Evolutionary conservation across 2,888 invertebrate species (phyloP).

Genomic region (Rutpela maculata): DNA sequence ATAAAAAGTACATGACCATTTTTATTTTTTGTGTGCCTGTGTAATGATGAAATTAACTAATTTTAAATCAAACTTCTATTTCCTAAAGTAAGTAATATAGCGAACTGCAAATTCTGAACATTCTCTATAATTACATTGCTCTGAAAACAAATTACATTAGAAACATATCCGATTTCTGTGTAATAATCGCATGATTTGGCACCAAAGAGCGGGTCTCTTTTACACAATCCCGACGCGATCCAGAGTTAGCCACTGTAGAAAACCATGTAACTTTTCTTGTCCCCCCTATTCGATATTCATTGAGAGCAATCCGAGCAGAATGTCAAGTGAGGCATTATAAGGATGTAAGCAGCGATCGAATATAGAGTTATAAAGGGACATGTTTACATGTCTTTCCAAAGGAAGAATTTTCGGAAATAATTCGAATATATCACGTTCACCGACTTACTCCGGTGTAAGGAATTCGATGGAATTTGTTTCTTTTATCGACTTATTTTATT

Average conservation of each 20-base stretch:
- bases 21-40: too few relatives aligned
- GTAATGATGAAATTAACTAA: too few relatives aligned
- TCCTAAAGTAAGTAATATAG: too few relatives aligned
- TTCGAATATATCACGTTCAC: constrained; percentile 58
- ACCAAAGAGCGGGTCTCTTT: background rate
- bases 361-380: constrained; percentile 55
- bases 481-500: constrained; percentile 44
- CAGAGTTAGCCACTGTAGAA: constrained; percentile 14
- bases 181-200: background rate
- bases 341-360: constrained; percentile 57
- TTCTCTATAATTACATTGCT: background rate
- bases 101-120: too few relatives aligned
- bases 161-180: background rate
- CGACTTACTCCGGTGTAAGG: constrained; percentile 43
- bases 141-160: background rate
- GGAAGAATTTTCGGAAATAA: constrained; percentile 57
- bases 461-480: constrained; percentile 46
- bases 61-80: too few relatives aligned
- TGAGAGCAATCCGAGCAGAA: constrained; percentile 51
- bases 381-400: constrained; percentile 58
- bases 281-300: constrained; percentile 40
- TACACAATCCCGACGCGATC: background rate
- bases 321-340: constrained; percentile 56
- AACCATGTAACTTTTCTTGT: constrained; percentile 16
- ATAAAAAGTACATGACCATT: too few relatives aligned